Percentiles rank a stretch among this genome's conserved stretches.
Evolutionary conservation across 2,888 invertebrate genomes (phyloP).

Genomic region (Falcaria lacertinaria): DNA sequence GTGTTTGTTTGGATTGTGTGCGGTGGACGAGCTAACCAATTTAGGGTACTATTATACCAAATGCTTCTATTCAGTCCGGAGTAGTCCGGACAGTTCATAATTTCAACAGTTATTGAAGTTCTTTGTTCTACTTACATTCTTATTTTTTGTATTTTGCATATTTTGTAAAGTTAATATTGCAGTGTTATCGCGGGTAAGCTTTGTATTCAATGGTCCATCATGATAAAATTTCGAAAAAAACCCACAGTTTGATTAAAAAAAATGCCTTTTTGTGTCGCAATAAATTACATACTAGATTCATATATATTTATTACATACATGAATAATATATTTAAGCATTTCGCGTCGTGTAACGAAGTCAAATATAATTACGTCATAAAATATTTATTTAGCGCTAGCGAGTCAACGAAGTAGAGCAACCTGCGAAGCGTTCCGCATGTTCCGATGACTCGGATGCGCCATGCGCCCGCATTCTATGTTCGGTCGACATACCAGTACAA

Average conservation of each 20-base stretch:
- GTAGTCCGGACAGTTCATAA: constrained; percentile 25
- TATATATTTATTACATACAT: no score
- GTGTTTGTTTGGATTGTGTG: constrained; percentile 74
- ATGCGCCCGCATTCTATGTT: constrained; percentile 33
- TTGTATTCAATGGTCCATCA: no score
- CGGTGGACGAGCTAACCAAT: constrained; percentile 62
- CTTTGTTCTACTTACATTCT: constrained; percentile 18
- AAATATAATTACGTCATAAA: not conserved
- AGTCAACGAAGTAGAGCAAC: constrained; percentile 46
- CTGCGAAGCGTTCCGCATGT: constrained; percentile 34
- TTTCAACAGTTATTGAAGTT: constrained; percentile 30
- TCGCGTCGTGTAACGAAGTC: no score
- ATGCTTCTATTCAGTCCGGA: constrained; percentile 46
- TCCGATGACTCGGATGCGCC: constrained; percentile 30
- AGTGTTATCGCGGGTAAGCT: not conserved
- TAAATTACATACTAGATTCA: no score
- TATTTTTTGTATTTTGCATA: not conserved
- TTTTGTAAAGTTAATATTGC: no score
- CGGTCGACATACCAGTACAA: constrained; percentile 1
- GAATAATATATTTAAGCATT: no score
- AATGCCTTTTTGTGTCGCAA: no score
- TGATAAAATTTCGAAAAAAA: no score
- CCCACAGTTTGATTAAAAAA: no score
- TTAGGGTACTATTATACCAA: constrained; percentile 56
- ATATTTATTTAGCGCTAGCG: constrained; percentile 10